Conservation (phyloP, 2,797 vertebrate genomes). For the Falco rusticolus region DNA sequence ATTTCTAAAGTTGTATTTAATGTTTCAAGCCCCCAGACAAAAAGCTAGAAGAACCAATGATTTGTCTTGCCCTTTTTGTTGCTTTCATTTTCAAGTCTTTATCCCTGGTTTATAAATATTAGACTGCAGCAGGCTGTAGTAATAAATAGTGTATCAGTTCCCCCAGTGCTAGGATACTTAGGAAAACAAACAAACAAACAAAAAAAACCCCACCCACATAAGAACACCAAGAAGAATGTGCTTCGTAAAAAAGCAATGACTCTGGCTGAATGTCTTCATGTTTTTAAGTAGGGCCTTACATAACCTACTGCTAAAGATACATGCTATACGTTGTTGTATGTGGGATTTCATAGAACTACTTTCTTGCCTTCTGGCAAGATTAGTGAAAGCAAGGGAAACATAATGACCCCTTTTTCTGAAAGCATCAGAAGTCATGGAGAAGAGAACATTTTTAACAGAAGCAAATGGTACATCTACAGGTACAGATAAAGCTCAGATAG, state of each 20-base stretch:
- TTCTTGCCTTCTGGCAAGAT: neutral
- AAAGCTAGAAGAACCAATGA: neutral
- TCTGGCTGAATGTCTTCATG: neutral
- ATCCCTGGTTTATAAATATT: neutral
- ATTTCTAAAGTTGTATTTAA: neutral
- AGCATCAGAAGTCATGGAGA: neutral
- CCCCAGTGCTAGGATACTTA: neutral
- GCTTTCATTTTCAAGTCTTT: neutral
- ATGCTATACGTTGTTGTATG: neutral
- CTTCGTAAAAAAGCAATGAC: neutral
- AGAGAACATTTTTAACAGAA: neutral
- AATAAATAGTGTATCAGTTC: neutral
- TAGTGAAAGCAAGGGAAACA: neutral
- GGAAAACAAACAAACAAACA: neutral
- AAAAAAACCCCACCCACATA: neutral
- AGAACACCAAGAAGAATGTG: neutral
- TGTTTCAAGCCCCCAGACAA: neutral
- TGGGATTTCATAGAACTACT: neutral
- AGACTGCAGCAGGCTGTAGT: neutral
- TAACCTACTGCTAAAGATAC: neutral
- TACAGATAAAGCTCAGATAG: neutral
- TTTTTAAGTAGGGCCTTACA: neutral
- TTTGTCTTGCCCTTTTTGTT: neutral
- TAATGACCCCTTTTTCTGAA: neutral
- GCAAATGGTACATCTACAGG: neutral